phyloP scores from a whole-genome alignment of 1,140 invertebrate species.

The Agrilus planipennis region DNA sequence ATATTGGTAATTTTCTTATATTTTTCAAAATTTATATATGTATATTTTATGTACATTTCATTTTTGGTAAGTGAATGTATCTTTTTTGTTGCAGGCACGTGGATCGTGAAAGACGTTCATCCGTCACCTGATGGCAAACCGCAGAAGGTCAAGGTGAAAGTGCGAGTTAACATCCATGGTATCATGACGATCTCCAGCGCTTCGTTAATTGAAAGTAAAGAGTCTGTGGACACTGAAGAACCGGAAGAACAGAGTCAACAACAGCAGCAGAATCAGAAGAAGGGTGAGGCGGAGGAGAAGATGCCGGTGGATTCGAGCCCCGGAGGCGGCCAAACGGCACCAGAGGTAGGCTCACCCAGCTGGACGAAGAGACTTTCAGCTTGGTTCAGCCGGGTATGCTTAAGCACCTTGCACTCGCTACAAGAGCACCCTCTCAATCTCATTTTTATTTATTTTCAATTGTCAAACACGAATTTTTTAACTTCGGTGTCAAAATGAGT shows the following conservation, averaged over 20 bases:
- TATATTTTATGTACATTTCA: too few relatives aligned
- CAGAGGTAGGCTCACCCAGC: constrained; percentile 32
- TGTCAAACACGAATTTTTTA: too few relatives aligned
- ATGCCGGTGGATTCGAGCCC: constrained; percentile 13
- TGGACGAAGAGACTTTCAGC: constrained; percentile 34
- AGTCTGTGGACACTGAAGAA: constrained; percentile 47
- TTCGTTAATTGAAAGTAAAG: constrained; percentile 71
- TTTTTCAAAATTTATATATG: too few relatives aligned
- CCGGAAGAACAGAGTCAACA: constrained; percentile 30
- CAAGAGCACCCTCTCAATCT: constrained; percentile 1
- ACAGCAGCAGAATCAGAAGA: constrained; percentile 34
- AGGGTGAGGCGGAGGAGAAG: constrained; percentile 36
- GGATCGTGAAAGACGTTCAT: constrained; percentile 73
- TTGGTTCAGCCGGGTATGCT: constrained; percentile 35
- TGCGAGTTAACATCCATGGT: constrained; percentile 85
- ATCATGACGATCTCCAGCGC: constrained; percentile 80
- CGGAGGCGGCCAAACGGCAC: constrained; percentile 6
- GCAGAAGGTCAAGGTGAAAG: constrained; percentile 92
- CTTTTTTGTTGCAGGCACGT: constrained; percentile 51
- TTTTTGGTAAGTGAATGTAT: too few relatives aligned
- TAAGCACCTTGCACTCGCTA: constrained; percentile 24
- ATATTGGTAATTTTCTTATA: constrained; percentile 83
- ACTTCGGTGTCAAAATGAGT: too few relatives aligned
- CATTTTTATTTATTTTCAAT: constrained; percentile 5
- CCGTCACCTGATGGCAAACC: constrained; percentile 76